A percentile compares a stretch with the other conserved stretches of the same genome.
These are phyloP conservation scores for Pseudolaguvia tuberculata DNA, from an alignment of 2,113 vertebrate species.

Conservation along the genomic window DNA sequence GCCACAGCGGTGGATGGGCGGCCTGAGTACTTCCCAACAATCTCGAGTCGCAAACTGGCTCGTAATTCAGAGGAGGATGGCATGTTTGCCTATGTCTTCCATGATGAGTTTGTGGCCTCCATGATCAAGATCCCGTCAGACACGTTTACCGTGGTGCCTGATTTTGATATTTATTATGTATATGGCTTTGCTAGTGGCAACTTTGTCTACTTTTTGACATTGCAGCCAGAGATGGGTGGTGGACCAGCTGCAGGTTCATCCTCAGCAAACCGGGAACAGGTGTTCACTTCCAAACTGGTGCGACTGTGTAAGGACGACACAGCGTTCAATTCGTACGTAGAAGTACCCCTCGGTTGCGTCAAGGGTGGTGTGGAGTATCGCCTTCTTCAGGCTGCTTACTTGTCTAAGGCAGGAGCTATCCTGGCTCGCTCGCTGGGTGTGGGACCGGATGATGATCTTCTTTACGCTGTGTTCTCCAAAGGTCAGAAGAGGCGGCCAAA, in stretches of 20 bases:
- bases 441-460: conserved; percentile 82
- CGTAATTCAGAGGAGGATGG: conserved; percentile 93
- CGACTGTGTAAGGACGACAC: conserved; percentile 94
- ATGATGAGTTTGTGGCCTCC: conserved; percentile 95
- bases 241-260: conserved; percentile 86
- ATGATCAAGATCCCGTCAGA: conserved; percentile 99
- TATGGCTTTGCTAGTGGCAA: conserved; percentile 96
- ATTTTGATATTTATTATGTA: conserved; percentile 98
- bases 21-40: conserved; percentile 97
- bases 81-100: conserved; percentile 98
- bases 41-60: conserved; percentile 91
- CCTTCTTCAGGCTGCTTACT: conserved; percentile 88
- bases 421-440: conserved; percentile 82
- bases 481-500: conserved; percentile 91
- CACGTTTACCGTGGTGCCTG: conserved; percentile 93
- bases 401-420: conserved; percentile 88
- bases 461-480: conserved; percentile 94
- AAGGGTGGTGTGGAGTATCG: conserved; percentile 89
- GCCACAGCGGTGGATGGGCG: conserved; percentile 96
- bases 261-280: conserved; percentile 84
- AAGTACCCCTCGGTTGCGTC: conserved; percentile 93
- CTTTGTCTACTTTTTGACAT: conserved; percentile 95
- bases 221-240: conserved; percentile 94
- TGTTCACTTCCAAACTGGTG: conserved; percentile 96
- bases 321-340: conserved; percentile 95